phyloP scores from a whole-genome alignment of 2,888 invertebrate genomes.

The Heliconius hortense region DNA sequence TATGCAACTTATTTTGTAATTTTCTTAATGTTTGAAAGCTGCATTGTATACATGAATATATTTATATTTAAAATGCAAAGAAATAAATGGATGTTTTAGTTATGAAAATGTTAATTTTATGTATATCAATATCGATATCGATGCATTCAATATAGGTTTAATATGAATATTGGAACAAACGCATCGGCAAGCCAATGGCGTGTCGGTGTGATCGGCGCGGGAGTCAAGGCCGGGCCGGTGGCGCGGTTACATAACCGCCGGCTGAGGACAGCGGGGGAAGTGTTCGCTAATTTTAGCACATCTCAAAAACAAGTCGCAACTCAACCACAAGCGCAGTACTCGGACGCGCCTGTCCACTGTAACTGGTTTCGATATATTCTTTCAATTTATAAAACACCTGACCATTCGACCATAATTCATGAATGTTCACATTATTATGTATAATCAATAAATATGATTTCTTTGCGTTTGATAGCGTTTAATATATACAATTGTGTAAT shows the following conservation, averaged over 20 bases:
- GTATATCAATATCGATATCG: not conserved
- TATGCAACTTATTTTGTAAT: no score
- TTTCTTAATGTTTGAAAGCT: not conserved
- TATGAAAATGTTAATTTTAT: not conserved
- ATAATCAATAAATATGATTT: slow-evolving; percentile 3
- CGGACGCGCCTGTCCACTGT: slow-evolving; percentile 43
- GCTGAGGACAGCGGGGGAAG: slow-evolving; percentile 61
- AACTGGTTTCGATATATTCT: slow-evolving; percentile 35
- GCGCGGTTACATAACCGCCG: slow-evolving; percentile 72
- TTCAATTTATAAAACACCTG: slow-evolving; percentile 5
- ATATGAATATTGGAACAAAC: slow-evolving; percentile 25
- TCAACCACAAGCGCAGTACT: slow-evolving; percentile 56
- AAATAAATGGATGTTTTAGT: not conserved
- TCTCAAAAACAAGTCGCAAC: slow-evolving; percentile 68
- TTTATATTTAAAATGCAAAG: not conserved
- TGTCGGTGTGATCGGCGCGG: slow-evolving; percentile 62
- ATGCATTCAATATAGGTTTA: slow-evolving; percentile 23
- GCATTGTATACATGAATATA: not conserved
- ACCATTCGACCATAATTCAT: not conserved
- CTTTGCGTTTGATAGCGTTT: slow-evolving; percentile 6
- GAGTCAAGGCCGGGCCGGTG: slow-evolving; percentile 77
- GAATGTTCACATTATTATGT: not conserved
- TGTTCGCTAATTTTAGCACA: slow-evolving; percentile 75
- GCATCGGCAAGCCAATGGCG: slow-evolving; percentile 38
- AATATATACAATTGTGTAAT: slow-evolving; percentile 17